Base-by-base conservation (phyloP, 1,140 invertebrate species). In the Platyscapa corneri region DNA sequence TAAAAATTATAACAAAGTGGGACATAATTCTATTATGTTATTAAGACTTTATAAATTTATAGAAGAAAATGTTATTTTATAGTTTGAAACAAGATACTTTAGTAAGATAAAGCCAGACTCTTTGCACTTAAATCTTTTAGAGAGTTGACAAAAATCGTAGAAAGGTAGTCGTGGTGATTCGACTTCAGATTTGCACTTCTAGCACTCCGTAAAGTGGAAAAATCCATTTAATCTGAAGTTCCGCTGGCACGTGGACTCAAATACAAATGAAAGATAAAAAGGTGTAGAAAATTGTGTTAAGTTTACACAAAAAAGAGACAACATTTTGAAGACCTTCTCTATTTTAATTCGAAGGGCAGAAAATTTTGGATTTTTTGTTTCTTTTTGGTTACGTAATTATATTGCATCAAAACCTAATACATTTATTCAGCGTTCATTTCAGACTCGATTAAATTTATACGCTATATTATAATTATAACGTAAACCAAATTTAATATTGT, bases 221-320 rank as follows among this genome's bases (percentile, higher is more conserved):
- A 84, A 79, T 84, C 65, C 64, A 84, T 84, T 84, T 79, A 84
- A 84, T 84, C 64, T 60, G 46, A 79, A 72, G 75, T 79, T 65
- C 64, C 34, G 42, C 7, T 23, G 23, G 27, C 27, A 14, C 27
- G 27, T 60, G 56, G 56, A 60, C 56, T 60, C 10, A 60, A 20
- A 70, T 70, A 20, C 34, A 16, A 39, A 37, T 37, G 18, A 42
- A 74, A 74, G 16, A 12, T 42, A 42, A n/a, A 74, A 74, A 74
- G 37, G 2, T 5, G 32, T 0, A 34, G 30, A 3, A 34, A 32
- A 20, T 23, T 20, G 27, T 60, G 27, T 60, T 3, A 60, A 60
- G 3, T n/a, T n/a, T n/a, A n/a, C n/a, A n/a, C n/a, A n/a, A 27
- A 60, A 60, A 60, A 60, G 56, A 60, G 20, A 27, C 2, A 60